Evolutionary conservation across 2,888 invertebrate genomes (phyloP).

Genomic region (Pollenia griseotomentosa): DNA sequence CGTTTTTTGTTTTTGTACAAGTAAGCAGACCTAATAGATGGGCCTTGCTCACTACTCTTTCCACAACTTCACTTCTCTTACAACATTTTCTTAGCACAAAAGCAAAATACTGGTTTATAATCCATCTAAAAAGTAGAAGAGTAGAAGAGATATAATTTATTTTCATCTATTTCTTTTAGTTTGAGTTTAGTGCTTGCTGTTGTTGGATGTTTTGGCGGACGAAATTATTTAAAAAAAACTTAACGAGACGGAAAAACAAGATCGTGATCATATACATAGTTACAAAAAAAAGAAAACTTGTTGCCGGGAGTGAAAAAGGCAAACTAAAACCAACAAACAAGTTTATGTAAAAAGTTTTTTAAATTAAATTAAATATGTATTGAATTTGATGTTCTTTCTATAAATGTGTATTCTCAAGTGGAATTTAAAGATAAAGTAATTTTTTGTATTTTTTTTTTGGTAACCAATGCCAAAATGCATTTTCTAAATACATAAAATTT

Average conservation of each 20-base stretch:
- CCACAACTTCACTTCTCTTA: slow-evolving; percentile 9
- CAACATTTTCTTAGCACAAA: not conserved
- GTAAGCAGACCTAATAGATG: too few relatives aligned
- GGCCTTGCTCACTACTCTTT: too few relatives aligned
- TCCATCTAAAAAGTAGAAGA: slow-evolving; percentile 34
- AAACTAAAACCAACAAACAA: not conserved
- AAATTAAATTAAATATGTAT: not conserved
- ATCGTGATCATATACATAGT: slow-evolving; percentile 55
- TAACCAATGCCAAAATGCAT: slow-evolving; percentile 75
- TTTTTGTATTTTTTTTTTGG: slow-evolving; percentile 70
- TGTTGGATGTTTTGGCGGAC: slow-evolving; percentile 55
- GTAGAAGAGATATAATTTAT: slow-evolving; percentile 51
- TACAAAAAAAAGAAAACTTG: slow-evolving; percentile 50
- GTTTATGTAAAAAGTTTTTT: slow-evolving; percentile 22
- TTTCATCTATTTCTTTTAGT: slow-evolving; percentile 63
- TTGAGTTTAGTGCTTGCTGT: slow-evolving; percentile 60
- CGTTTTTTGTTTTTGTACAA: too few relatives aligned
- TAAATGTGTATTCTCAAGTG: not conserved
- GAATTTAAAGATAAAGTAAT: slow-evolving; percentile 30
- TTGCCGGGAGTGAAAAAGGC: slow-evolving; percentile 37
- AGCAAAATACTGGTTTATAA: not conserved
- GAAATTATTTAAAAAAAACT: not conserved
- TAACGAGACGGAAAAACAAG: slow-evolving; percentile 14
- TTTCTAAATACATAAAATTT: slow-evolving; percentile 59
- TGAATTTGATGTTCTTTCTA: not conserved